A percentile compares a stretch with the other conserved stretches of the same genome.
phyloP scores from a whole-genome alignment of 2,888 invertebrate genomes.

The Muscina levida region DNA sequence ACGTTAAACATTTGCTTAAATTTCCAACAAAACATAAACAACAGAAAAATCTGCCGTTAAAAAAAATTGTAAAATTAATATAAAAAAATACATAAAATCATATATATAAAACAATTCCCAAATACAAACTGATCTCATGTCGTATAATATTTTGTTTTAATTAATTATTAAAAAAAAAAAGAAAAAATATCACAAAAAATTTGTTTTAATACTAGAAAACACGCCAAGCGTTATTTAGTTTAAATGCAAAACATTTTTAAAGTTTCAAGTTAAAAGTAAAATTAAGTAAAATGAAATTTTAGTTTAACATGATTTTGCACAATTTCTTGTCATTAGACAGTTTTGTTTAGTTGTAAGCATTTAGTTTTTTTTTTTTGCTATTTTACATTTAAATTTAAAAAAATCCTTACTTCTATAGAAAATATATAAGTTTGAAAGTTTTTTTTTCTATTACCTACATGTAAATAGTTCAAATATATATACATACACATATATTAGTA shows the following conservation, averaged over 20 bases:
- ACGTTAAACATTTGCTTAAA: constrained; percentile 52
- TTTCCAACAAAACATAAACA: constrained; percentile 24
- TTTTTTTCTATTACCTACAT: constrained; percentile 38
- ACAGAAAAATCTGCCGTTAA: constrained; percentile 26
- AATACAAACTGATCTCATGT: constrained; percentile 79
- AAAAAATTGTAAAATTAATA: constrained; percentile 56
- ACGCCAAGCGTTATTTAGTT: constrained; percentile 61
- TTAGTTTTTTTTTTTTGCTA: constrained; percentile 46
- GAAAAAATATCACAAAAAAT: constrained; percentile 23
- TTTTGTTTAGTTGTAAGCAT: constrained; percentile 63
- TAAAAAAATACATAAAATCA: constrained; percentile 61
- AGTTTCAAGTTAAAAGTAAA: constrained; percentile 42
- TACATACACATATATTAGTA: constrained; percentile 36
- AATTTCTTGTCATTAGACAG: constrained; percentile 69
- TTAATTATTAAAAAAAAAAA: constrained; percentile 45
- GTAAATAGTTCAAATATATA: constrained; percentile 61
- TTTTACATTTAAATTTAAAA: constrained; percentile 40
- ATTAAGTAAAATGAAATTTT: constrained; percentile 67
- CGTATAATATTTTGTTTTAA: constrained; percentile 69
- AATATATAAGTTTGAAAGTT: constrained; percentile 21
- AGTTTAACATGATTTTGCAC: constrained; percentile 61
- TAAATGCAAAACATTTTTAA: constrained; percentile 41
- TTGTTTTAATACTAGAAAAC: constrained; percentile 49
- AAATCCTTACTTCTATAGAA: background rate
- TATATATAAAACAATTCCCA: constrained; percentile 78